Base-by-base conservation (phyloP, 2,888 invertebrate genomes). In the Mimachlamys varia region DNA sequence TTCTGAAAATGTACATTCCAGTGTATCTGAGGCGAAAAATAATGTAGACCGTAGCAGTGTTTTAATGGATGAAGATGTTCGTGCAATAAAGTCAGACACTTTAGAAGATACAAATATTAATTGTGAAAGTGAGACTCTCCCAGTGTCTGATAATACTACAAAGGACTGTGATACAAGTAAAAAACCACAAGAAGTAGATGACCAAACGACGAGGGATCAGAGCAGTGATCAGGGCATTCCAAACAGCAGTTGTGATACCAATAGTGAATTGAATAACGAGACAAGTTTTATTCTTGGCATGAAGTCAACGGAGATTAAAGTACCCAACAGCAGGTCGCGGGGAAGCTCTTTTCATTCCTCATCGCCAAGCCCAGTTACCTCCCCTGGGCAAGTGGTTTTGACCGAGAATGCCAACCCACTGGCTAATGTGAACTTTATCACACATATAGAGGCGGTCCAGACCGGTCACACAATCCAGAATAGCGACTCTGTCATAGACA, bases 391-490 rank as follows among this genome's bases (percentile, higher is more conserved):
- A n/a, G 13, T 88, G 22, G 27, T 37, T 27, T 12, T 37, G 37
- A 27, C 50, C 19, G 53, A 89, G 33, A 87, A 88, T 19, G 62
- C 50, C 27, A 90, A 92, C 87, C 93, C 92, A 13, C 88, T 93
- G 22, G 89, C 91, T 44, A 87, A 93, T 88, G 88, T 93, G 88
- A 90, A 90, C 15, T 92, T 92, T 27, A 93, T 95, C 1, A 95
- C 93, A 19, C 93, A 94, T 22, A 93, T 95, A 58, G 94, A 93
- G 88, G 94, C 94, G 89, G 94, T 95, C 7, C 95, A 95, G 92
- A 92, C 93, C 15, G 94, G 94, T n/a, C 92, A 93, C 89, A 92
- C 90, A 90, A 93, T 94, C 91, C 93, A 91, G 89, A 93, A 92
- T 88, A 93, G 91, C 55, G 93, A 91, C 53, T 94, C 94, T 92